Evolutionary conservation across 2,797 vertebrate genomes (phyloP), one percentile per base, ranked within the genome.

Genomic region (Forpus xanthops): DNA sequence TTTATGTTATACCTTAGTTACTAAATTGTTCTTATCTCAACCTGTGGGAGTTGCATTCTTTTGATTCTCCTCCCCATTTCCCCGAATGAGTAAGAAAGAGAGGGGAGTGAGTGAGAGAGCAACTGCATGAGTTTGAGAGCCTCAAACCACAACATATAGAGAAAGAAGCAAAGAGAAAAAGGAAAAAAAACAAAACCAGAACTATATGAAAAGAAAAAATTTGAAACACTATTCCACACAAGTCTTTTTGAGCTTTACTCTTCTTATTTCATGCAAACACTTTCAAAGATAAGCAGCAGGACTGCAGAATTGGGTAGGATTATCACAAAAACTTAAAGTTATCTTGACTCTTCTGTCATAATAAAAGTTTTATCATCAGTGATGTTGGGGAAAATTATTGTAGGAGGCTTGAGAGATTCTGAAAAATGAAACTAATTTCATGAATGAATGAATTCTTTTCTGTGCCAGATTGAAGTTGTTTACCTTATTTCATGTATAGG

Each of bases 141-240:
- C n/a, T n/a, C n/a, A n/a, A n/a, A n/a, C n/a, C n/a, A n/a, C n/a
- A n/a, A n/a, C n/a, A n/a, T n/a, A 56, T 4, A 47, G 15, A 78
- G 9, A 64, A 13, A 41, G 8, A 73, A 90, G 13, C 2, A 24
- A 35, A 88, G 9, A 37, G 19, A 53, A 9, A 27, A 27, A 11
- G 27, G 1, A 2, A 0, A 44, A 60, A 86, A 8, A 0, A 2
- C 53, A 33, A 55, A 1, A 1, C 4, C 0, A 6, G 9, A 20
- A 75, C 17, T 67, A 62, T 85, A 66, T 41, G n/a, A 16, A 71
- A 73, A 44, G 66, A 65, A 33, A 52, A 15, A 24, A 56, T 5
- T 15, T 15, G 37, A 30, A 84, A 30, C 3, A 10, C 9, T 16
- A 3, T 31, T 91, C 20, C 78, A 11, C 10, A 89, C 39, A 56